phyloP scores from a whole-genome alignment of 2,888 invertebrate genomes.

The Acanthacorydalis orientalis region DNA sequence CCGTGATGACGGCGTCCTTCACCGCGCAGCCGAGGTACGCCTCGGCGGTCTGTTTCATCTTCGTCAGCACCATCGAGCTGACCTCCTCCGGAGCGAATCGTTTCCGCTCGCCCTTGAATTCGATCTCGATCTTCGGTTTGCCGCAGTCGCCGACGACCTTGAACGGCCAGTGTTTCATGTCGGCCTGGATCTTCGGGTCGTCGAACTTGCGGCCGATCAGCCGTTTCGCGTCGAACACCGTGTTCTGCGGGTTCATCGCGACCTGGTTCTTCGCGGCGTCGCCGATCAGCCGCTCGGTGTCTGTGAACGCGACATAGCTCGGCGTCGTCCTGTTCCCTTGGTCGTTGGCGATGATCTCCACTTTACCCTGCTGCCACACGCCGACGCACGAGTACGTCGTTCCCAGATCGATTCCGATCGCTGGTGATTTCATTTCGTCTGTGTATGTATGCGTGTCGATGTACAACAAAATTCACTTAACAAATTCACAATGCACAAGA shows the following conservation, averaged over 20 bases:
- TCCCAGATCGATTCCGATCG: constrained; percentile 69
- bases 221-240: constrained; percentile 48
- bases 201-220: constrained; percentile 48
- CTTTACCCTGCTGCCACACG: constrained; percentile 65
- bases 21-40: constrained; percentile 48
- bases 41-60: constrained; percentile 49
- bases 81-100: constrained; percentile 51
- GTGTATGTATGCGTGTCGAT: too few relatives aligned
- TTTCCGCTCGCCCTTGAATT: constrained; percentile 44
- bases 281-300: constrained; percentile 44
- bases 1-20: constrained; percentile 60
- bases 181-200: constrained; percentile 51
- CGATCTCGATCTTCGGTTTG: constrained; percentile 44
- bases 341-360: constrained; percentile 53
- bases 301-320: constrained; percentile 52
- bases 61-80: constrained; percentile 47
- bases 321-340: constrained; percentile 57
- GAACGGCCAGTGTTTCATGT: constrained; percentile 70
- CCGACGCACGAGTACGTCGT: constrained; percentile 79
- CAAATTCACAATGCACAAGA: too few relatives aligned
- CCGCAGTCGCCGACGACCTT: constrained; percentile 39
- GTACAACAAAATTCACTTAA: too few relatives aligned
- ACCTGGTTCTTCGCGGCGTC: constrained; percentile 51
- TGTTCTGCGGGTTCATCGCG: constrained; percentile 51
- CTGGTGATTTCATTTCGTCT: constrained; percentile 14